Conservation (phyloP, 1,140 invertebrate species). For the Bilobella aurantiaca region DNA sequence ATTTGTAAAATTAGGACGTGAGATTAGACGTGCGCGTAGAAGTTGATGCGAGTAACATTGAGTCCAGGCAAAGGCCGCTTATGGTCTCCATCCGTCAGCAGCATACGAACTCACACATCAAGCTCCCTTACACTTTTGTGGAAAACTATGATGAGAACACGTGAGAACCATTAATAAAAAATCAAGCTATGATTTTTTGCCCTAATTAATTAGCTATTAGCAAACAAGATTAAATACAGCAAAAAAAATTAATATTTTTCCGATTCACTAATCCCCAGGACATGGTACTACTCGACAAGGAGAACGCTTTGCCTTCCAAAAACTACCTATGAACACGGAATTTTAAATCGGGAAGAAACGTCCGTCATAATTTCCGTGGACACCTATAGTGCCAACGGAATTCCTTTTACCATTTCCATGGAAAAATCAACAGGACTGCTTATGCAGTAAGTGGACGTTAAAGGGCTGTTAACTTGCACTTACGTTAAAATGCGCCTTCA, state of each 20-base stretch:
- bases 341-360: background rate
- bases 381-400: background rate
- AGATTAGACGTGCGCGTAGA: conserved; percentile 2
- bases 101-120: background rate
- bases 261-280: no score
- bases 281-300: conserved; percentile 5
- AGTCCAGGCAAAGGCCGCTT: background rate
- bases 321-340: background rate
- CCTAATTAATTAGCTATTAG: no score
- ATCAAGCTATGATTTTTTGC: background rate
- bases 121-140: background rate
- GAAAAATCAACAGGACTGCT: background rate
- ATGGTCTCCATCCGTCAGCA: conserved; percentile 3
- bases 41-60: background rate
- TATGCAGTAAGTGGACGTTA: conserved; percentile 3
- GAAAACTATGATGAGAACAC: background rate
- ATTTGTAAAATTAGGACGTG: background rate
- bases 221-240: no score
- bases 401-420: background rate
- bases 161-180: background rate
- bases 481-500: background rate
- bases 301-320: conserved; percentile 8
- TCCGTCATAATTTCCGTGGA: conserved; percentile 2
- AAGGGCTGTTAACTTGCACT: background rate
- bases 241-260: no score